These are phyloP conservation scores for Hermaeophaga mercurialis DNA, from an alignment of 2,888 invertebrate species.

Conservation along the genomic window DNA sequence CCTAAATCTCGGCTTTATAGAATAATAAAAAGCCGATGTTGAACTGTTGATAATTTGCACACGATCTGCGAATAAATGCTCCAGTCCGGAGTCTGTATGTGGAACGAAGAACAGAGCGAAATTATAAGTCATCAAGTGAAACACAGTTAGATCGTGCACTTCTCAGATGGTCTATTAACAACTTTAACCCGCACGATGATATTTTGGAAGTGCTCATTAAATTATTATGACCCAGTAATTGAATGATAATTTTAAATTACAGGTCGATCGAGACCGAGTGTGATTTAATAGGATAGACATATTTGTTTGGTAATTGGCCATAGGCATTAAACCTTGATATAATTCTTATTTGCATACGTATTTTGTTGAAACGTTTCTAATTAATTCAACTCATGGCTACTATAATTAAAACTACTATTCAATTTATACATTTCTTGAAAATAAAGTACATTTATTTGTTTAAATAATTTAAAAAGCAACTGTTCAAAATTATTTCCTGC, in stretches of 20 bases:
- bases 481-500: no score
- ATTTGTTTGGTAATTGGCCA: conserved; percentile 13
- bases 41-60: conserved; percentile 15
- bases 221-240: conserved; percentile 28
- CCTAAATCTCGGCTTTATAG: not conserved
- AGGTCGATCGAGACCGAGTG: conserved; percentile 12
- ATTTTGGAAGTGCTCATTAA: conserved; percentile 32
- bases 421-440: no score
- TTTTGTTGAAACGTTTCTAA: no score
- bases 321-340: no score
- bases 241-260: conserved; percentile 29
- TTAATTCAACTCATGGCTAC: no score
- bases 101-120: conserved; percentile 22
- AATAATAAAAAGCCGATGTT: not conserved
- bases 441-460: no score
- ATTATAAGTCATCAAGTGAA: conserved; percentile 26
- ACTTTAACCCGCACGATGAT: conserved; percentile 29
- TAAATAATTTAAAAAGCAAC: no score
- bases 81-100: conserved; percentile 23
- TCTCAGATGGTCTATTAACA: conserved; percentile 25
- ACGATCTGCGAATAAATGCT: conserved; percentile 18
- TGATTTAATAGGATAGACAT: conserved; percentile 19
- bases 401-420: no score
- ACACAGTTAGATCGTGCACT: conserved; percentile 30
- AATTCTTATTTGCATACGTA: no score